Evolutionary conservation across 2,888 invertebrate species (phyloP).

Genomic region (Graphium colonna): DNA sequence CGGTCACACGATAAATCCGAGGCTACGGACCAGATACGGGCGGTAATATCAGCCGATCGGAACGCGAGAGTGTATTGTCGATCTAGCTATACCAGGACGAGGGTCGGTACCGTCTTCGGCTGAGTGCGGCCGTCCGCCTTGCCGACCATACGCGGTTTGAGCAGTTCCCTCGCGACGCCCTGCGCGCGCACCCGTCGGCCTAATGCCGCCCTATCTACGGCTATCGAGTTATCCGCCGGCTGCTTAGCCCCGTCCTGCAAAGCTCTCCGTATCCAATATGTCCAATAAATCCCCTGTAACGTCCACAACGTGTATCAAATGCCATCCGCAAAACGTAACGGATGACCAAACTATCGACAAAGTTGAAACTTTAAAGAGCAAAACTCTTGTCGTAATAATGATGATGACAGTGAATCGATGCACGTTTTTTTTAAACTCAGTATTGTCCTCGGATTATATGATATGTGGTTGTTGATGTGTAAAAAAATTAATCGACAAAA

Average conservation of each 20-base stretch:
- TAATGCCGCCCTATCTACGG: conserved; percentile 76
- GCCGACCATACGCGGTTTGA: conserved; percentile 77
- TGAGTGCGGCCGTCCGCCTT: conserved; percentile 65
- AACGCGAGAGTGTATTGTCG: not conserved
- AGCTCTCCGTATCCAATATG: conserved; percentile 34
- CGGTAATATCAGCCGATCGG: not conserved
- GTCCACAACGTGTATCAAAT: conserved; percentile 22
- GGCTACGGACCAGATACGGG: no score
- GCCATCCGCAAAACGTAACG: conserved; percentile 15
- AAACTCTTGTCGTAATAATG: not conserved
- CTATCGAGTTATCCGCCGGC: conserved; percentile 71
- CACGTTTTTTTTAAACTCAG: not conserved
- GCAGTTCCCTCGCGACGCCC: conserved; percentile 68
- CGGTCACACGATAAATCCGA: not conserved
- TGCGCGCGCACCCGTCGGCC: conserved; percentile 69
- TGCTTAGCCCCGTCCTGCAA: conserved; percentile 51
- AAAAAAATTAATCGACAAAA: conserved; percentile 60
- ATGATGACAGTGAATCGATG: not conserved
- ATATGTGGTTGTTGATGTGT: not conserved
- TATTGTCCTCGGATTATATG: not conserved
- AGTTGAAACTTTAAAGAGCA: not conserved
- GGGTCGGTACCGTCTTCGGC: conserved; percentile 17
- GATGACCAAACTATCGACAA: not conserved
- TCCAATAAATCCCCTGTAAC: conserved; percentile 27
- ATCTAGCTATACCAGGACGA: not conserved